Evolutionary conservation across 2,797 vertebrate species (phyloP).

Genomic region (Sebastes nivosus): DNA sequence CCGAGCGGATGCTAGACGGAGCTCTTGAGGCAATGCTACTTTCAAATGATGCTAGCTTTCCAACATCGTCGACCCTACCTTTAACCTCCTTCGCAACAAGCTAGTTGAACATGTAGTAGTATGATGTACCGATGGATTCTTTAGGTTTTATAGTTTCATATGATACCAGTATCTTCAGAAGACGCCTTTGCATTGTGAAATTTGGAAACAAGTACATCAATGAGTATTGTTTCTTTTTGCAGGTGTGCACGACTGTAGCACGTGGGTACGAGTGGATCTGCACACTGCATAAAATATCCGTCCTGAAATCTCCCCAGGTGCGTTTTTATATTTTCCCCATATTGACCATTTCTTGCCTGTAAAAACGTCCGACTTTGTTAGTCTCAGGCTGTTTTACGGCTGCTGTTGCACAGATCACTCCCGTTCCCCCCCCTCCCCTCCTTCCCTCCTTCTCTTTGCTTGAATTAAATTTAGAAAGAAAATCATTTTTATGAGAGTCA

Average conservation of each 20-base stretch:
- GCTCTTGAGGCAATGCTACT: too few relatives aligned
- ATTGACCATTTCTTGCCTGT: conserved; percentile 56
- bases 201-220: not conserved
- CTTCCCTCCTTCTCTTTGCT: conserved; percentile 38
- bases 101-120: too few relatives aligned
- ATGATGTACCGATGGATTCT: too few relatives aligned
- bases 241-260: not conserved
- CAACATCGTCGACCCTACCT: too few relatives aligned
- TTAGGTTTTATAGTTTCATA: too few relatives aligned
- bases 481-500: conserved; percentile 82
- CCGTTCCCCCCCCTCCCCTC: not conserved
- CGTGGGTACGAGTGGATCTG: conserved; percentile 23
- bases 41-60: too few relatives aligned
- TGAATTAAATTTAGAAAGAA: conserved; percentile 80
- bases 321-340: conserved; percentile 47
- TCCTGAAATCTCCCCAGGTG: conserved; percentile 37
- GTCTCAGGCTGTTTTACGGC: conserved; percentile 56
- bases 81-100: too few relatives aligned
- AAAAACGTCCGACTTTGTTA: conserved; percentile 60
- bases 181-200: not conserved
- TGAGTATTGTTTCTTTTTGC: conserved; percentile 24
- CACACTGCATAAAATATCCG: conserved; percentile 16
- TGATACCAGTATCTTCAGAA: not conserved
- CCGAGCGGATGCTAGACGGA: too few relatives aligned
- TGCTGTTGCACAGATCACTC: conserved; percentile 26